phyloP scores from a whole-genome alignment of 2,113 vertebrate genomes.

The Irena cyanogastra region DNA sequence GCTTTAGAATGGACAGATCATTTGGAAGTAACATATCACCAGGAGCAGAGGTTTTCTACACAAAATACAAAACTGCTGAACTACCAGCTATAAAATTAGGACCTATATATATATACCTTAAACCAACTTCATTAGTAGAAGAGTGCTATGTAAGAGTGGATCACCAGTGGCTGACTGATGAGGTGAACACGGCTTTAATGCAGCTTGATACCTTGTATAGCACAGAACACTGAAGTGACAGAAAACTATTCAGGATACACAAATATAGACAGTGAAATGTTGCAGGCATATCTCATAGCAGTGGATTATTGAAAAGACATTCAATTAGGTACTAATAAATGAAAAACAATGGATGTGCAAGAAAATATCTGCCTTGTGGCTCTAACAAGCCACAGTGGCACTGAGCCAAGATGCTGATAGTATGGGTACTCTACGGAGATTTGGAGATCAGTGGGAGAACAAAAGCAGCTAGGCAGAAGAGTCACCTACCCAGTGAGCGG shows the following conservation, averaged over 20 bases:
- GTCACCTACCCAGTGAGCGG: fast-evolving
- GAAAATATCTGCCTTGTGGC: not conserved
- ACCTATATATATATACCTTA: not conserved
- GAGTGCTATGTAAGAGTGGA: not conserved
- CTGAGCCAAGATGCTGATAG: not conserved
- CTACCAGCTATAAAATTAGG: not conserved
- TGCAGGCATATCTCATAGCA: not conserved
- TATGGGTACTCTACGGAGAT: not conserved
- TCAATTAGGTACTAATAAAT: not conserved
- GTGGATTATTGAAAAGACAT: not conserved
- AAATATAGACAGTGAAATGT: not conserved
- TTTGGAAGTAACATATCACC: not conserved
- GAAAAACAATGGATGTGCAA: not conserved
- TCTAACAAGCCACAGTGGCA: not conserved
- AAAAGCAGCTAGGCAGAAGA: not conserved
- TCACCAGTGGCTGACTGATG: not conserved
- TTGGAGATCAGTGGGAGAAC: not conserved
- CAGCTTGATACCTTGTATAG: not conserved
- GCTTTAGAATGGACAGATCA: not conserved
- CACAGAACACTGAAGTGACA: not conserved
- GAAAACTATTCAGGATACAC: not conserved
- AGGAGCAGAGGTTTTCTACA: not conserved
- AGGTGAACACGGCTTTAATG: not conserved
- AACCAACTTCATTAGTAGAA: not conserved
- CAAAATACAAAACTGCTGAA: not conserved